Percentiles rank a stretch among this genome's conserved stretches.
These are phyloP conservation scores for Mastacembelus armatus DNA, from an alignment of 2,797 vertebrate species.

Conservation along the genomic window DNA sequence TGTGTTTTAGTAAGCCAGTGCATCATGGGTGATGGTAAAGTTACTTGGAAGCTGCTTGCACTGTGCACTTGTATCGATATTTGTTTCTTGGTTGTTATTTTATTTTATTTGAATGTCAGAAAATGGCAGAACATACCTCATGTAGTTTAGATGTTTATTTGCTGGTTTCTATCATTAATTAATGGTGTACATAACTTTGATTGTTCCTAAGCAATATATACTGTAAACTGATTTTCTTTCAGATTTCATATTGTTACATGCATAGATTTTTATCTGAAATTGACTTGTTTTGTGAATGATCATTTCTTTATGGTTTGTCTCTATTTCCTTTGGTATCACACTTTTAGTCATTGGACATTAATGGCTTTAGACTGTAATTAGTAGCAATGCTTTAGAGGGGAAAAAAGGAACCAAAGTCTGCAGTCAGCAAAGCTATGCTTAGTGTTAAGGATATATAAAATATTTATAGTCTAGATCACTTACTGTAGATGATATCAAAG, in stretches of 20 bases:
- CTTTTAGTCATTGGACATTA: conserved; percentile 62
- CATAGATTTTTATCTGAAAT: conserved; percentile 77
- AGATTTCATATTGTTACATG: conserved; percentile 73
- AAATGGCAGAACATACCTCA: conserved; percentile 85
- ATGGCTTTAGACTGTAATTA: conserved; percentile 80
- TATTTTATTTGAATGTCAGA: conserved; percentile 67
- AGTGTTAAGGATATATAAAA: conserved; percentile 29
- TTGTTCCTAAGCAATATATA: conserved; percentile 86
- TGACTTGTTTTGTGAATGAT: conserved; percentile 58
- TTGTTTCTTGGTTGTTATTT: conserved; percentile 42
- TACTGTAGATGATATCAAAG: conserved; percentile 71
- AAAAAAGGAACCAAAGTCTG: conserved; percentile 76
- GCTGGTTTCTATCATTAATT: conserved; percentile 65
- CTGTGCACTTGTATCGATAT: conserved; percentile 38
- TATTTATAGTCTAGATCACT: conserved; percentile 59
- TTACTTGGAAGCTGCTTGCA: conserved; percentile 48
- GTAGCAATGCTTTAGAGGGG: conserved; percentile 76
- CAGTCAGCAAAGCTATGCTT: conserved; percentile 49
- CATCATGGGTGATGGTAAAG: conserved; percentile 24
- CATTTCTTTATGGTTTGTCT: conserved; percentile 55
- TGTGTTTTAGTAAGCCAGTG: conserved; percentile 38
- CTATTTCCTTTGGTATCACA: conserved; percentile 55
- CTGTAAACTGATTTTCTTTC: conserved; percentile 75
- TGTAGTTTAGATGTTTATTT: conserved; percentile 78
- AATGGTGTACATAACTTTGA: conserved; percentile 73